A percentile compares a stretch with the other conserved stretches of the same genome.
Conservation (phyloP, 2,113 vertebrate genomes). For the Machaerirhynchus nigripectus region DNA sequence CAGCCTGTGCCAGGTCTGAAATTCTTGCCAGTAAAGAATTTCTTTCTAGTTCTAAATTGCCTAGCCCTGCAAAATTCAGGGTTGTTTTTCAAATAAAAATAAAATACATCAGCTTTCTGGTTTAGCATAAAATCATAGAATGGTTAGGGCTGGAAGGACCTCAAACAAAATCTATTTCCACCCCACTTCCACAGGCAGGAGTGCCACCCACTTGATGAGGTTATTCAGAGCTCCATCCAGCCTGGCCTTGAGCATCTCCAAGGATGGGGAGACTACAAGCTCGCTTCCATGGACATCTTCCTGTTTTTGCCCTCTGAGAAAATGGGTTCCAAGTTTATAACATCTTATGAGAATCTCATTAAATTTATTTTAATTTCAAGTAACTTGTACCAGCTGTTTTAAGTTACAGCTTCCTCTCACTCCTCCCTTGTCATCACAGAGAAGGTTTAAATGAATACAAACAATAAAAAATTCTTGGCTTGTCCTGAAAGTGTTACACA, state of each 20-base stretch:
- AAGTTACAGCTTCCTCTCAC: neutral
- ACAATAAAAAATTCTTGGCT: neutral
- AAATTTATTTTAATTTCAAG: neutral
- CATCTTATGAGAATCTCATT: accelerated
- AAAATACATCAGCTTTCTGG: neutral
- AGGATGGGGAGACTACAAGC: neutral
- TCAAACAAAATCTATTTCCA: neutral
- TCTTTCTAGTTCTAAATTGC: neutral
- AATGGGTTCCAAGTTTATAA: neutral
- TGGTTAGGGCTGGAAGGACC: neutral
- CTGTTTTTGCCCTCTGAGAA: neutral
- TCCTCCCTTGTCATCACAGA: neutral
- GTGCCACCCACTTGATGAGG: neutral
- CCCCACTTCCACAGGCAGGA: accelerated
- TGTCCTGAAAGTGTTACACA: neutral
- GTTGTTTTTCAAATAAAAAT: neutral
- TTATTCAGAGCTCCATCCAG: neutral
- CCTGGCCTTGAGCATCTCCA: neutral
- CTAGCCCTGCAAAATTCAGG: neutral
- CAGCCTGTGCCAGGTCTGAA: neutral
- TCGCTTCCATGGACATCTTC: neutral
- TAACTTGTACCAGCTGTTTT: neutral
- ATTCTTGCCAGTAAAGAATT: neutral
- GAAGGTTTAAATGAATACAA: neutral
- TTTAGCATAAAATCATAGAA: neutral